phyloP scores from a whole-genome alignment of 2,888 invertebrate species.

The Noctua fimbriata region DNA sequence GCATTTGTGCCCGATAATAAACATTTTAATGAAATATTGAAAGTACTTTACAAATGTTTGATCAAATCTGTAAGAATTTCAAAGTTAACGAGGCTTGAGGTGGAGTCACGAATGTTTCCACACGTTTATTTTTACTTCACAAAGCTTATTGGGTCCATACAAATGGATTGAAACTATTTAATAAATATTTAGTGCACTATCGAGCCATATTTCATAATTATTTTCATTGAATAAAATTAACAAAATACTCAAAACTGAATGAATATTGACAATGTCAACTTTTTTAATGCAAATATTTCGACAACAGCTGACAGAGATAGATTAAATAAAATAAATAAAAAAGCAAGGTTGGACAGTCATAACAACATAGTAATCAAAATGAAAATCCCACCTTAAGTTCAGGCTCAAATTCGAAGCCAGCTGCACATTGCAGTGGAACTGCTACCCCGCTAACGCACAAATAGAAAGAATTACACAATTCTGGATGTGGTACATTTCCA shows the following conservation, averaged over 20 bases:
- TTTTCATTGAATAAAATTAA: background rate
- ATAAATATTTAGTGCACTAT: background rate
- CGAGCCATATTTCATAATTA: background rate
- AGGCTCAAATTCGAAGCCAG: slow-evolving; percentile 70
- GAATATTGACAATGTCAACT: background rate
- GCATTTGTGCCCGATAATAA: background rate
- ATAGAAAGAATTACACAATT: slow-evolving; percentile 70
- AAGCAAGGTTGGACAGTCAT: background rate
- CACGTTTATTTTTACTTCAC: too few relatives aligned
- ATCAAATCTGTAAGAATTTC: background rate
- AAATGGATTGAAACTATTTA: background rate
- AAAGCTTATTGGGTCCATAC: too few relatives aligned
- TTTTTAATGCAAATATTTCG: background rate
- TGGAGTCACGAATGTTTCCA: background rate
- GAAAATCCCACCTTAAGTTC: slow-evolving; percentile 54
- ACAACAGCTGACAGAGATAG: background rate
- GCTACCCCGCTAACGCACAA: slow-evolving; percentile 70
- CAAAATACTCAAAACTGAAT: background rate
- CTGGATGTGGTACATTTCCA: slow-evolving; percentile 72
- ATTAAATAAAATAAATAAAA: background rate
- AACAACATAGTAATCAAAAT: background rate
- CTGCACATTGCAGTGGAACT: slow-evolving; percentile 67
- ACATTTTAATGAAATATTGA: background rate
- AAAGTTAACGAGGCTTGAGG: rapidly evolving
- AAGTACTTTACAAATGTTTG: background rate